Evolutionary conservation across 2,113 vertebrate genomes (phyloP).

Genomic region (Embiotoca jacksoni): DNA sequence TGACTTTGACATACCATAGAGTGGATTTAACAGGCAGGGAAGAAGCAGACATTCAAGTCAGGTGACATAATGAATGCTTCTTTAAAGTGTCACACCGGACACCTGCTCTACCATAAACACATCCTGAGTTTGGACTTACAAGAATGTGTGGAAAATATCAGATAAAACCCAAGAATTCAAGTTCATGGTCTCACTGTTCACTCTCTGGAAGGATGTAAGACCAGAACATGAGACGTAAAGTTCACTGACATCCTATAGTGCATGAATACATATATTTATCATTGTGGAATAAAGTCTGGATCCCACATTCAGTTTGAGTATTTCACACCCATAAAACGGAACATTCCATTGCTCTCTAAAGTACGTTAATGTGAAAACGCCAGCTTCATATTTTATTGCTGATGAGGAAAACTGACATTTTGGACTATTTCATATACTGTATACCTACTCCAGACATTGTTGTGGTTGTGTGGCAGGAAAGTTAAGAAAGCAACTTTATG

Average conservation of each 20-base stretch:
- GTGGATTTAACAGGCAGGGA: conserved; percentile 17
- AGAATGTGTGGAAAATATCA: background rate
- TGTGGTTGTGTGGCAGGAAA: background rate
- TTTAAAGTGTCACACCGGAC: background rate
- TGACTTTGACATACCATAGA: conserved; percentile 2
- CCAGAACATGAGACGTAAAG: too few species aligned
- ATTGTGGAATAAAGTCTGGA: background rate
- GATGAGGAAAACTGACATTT: background rate
- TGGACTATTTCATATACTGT: background rate
- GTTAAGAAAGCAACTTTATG: background rate
- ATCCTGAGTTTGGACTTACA: background rate
- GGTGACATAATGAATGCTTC: conserved; percentile 3
- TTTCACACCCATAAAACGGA: background rate
- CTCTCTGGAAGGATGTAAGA: too few species aligned
- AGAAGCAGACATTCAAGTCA: conserved; percentile 28
- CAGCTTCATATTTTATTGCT: background rate
- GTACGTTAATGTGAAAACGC: background rate
- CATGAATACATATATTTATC: background rate
- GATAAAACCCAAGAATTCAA: background rate
- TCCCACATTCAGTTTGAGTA: background rate
- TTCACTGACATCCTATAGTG: too few species aligned
- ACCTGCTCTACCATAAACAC: background rate
- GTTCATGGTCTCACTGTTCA: background rate
- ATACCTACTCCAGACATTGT: background rate
- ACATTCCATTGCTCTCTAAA: background rate